These are phyloP conservation scores for Euplexia lucipara DNA, from an alignment of 2,888 invertebrate species.

Conservation along the genomic window DNA sequence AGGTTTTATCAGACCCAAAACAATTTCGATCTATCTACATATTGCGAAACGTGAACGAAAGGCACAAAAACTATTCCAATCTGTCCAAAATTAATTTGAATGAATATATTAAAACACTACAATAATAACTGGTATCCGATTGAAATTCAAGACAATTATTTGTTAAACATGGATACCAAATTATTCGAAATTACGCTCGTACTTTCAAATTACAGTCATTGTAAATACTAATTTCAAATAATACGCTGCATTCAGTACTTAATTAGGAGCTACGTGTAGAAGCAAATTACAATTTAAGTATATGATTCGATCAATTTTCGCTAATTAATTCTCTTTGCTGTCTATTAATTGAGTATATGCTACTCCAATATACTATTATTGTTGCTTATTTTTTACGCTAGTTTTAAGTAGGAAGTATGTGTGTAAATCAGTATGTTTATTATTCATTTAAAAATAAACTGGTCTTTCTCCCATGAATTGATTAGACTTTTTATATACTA, in stretches of 20 bases:
- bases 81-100: neutral
- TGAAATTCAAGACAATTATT: constrained; percentile 1
- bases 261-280: neutral
- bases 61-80: neutral
- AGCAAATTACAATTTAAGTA: too few relatives aligned
- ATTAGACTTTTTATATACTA: too few relatives aligned
- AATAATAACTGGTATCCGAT: neutral
- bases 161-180: neutral
- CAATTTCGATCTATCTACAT: constrained; percentile 9
- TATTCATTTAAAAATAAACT: too few relatives aligned
- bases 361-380: neutral
- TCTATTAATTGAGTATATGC: neutral
- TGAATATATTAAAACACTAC: neutral
- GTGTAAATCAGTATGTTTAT: too few relatives aligned
- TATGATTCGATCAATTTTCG: neutral
- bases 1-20: constrained; percentile 3
- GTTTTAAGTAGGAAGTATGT: neutral
- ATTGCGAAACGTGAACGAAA: neutral
- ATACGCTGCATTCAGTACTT: neutral
- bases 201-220: neutral
- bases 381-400: neutral
- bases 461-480: too few relatives aligned
- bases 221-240: too few relatives aligned
- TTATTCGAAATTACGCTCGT: neutral
- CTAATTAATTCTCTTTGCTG: neutral